A percentile compares a stretch with the other conserved stretches of the same genome.
phyloP scores from a whole-genome alignment of 2,797 vertebrate genomes.

The Syngnathus acus region DNA sequence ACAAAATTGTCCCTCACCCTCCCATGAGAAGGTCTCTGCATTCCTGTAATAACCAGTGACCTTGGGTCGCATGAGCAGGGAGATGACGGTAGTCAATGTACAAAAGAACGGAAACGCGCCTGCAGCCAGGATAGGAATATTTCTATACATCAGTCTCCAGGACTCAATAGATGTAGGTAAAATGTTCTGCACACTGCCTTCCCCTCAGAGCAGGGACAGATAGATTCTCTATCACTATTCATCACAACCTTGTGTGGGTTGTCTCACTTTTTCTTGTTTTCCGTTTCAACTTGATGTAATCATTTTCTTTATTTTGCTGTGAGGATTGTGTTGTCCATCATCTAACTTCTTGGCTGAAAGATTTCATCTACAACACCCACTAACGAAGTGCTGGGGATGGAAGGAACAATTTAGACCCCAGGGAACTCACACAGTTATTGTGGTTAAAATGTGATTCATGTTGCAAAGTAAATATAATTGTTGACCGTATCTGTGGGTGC shows the following conservation, averaged over 20 bases:
- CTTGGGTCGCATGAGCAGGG: background rate
- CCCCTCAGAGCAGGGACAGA: background rate
- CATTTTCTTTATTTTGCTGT: background rate
- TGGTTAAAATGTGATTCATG: too few species aligned
- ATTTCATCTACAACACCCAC: too few species aligned
- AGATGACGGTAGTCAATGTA: slow-evolving; percentile 16
- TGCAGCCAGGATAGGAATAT: slow-evolving; percentile 20
- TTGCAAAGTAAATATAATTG: too few species aligned
- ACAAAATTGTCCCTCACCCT: slow-evolving; percentile 14
- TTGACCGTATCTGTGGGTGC: too few species aligned
- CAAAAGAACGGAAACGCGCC: slow-evolving; percentile 30
- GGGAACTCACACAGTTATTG: too few species aligned
- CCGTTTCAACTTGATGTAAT: background rate
- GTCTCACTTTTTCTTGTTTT: background rate
- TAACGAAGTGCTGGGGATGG: too few species aligned
- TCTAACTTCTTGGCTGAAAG: too few species aligned
- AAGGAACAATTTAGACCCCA: too few species aligned
- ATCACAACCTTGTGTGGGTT: background rate
- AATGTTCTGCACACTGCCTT: background rate
- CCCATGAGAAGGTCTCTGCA: background rate
- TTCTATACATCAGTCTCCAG: slow-evolving; percentile 11
- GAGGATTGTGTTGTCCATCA: background rate
- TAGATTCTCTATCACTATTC: background rate
- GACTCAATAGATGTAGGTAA: background rate
- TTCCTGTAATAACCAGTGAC: slow-evolving; percentile 4